Base-by-base conservation (phyloP, 2,797 vertebrate genomes). In the Nothura maculosa region DNA sequence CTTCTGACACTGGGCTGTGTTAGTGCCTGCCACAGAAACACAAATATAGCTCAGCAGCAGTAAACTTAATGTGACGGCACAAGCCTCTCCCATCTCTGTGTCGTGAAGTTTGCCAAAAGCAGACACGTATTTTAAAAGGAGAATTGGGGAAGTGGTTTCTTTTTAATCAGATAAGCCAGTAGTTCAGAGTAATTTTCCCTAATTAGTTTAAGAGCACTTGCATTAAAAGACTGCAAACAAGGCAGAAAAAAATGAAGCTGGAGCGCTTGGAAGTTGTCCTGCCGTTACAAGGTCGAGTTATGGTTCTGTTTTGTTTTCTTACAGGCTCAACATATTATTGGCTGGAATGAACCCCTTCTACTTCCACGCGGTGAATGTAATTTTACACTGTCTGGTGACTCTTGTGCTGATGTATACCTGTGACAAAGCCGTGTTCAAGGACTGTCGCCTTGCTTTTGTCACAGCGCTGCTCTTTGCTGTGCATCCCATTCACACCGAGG, bases 401-500 rank as follows among this genome's bases (percentile, higher is more conserved):
- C 98, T 98, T 17, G 97, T 99, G 96, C 98, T 99, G 92, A 98
- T 99, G 98, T 97, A 98, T 91, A 98, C 98, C 22, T 99, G 99
- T 64, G 97, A 99, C 66, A 97, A 94, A 74, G 98, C 97, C 10
- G 98, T 99, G 87, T 99, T 99, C 88, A 94, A 98, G 85, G 98
- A 98, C 73, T 90, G 97, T 0, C 96, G 96, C 4, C 98, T 98
- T 42, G 98, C 99, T 91, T 98, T 99, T 89, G 95, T 99, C 95
- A 98, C 99, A 0, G 98, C 99, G 0, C 96, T 99, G 69, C 98
- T 99, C 87, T 99, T 99, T 47, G 98, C 99, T 6, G 98, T 99
- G 66, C 99, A 99, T 95, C 99, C 99, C 3, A 94, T 99, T 87
- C 99, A 99, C 98, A 99, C 99, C 0, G 99, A 99, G 96, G 99